These are phyloP conservation scores for Acheta domesticus DNA, from an alignment of 2,888 invertebrate genomes.

Conservation along the genomic window DNA sequence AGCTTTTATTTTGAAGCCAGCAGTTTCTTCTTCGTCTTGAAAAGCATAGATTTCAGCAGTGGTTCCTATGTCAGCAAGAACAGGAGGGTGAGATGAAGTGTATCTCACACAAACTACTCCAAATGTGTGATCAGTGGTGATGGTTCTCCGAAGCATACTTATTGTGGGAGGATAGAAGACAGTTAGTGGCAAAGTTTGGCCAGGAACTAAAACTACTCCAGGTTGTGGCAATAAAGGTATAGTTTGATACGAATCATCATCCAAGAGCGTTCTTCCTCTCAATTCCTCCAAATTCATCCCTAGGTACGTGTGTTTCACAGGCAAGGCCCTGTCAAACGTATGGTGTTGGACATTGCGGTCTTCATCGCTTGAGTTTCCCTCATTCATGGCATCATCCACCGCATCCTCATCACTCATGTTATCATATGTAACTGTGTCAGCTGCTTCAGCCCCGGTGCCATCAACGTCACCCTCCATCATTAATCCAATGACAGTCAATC, in stretches of 20 bases:
- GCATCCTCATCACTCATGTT: neutral
- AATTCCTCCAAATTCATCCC: slow-evolving; percentile 60
- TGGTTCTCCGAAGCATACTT: slow-evolving; percentile 57
- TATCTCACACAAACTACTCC: slow-evolving; percentile 56
- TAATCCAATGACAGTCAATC: neutral
- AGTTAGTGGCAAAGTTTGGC: slow-evolving; percentile 73
- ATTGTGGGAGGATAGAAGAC: slow-evolving; percentile 54
- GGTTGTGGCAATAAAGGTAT: slow-evolving; percentile 59
- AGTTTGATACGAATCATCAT: slow-evolving; percentile 52
- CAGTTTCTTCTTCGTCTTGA: slow-evolving; percentile 50
- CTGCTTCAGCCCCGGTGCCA: neutral
- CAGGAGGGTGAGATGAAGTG: neutral
- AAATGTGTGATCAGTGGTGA: slow-evolving; percentile 60
- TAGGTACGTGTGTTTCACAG: slow-evolving; percentile 48
- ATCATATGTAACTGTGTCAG: neutral
- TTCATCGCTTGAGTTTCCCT: neutral
- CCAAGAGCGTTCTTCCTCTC: slow-evolving; percentile 61
- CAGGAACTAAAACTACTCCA: slow-evolving; percentile 68
- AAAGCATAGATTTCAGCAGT: slow-evolving; percentile 65
- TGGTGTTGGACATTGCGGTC: slow-evolving; percentile 22
- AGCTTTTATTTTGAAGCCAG: slow-evolving; percentile 65
- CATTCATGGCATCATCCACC: neutral
- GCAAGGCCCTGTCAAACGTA: slow-evolving; percentile 32
- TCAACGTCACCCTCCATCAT: neutral
- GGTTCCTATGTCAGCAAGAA: slow-evolving; percentile 49